Percentiles rank a stretch among this genome's conserved stretches.
phyloP scores from a whole-genome alignment of 2,797 vertebrate species.

The Podarcis siculus region DNA sequence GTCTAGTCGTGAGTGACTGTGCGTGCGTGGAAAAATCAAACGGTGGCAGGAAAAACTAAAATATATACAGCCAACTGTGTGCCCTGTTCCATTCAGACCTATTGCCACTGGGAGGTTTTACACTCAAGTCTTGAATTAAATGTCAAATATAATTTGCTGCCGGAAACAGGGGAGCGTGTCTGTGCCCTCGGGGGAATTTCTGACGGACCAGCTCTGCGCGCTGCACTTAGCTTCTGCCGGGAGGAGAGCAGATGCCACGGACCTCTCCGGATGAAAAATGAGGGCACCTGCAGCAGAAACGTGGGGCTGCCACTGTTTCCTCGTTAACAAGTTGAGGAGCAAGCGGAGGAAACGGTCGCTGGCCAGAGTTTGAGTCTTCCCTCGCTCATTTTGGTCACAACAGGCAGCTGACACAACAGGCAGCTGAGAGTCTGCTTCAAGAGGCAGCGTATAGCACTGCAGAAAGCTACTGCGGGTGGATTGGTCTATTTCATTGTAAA shows the following conservation, averaged over 20 bases:
- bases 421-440: too few relatives aligned
- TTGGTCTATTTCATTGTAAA: too few relatives aligned
- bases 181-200: constrained; percentile 40
- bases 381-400: neutral
- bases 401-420: neutral
- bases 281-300: neutral
- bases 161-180: constrained; percentile 7
- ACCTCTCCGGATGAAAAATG: neutral
- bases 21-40: neutral
- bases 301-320: neutral
- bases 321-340: neutral
- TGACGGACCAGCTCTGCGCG: constrained; percentile 24
- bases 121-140: constrained; percentile 21
- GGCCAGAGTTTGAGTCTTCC: neutral
- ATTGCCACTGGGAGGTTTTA: constrained; percentile 31
- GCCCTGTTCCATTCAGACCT: constrained; percentile 27
- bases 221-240: constrained; percentile 37
- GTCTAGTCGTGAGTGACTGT: neutral
- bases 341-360: neutral
- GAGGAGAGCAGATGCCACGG: constrained; percentile 26
- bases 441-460: too few relatives aligned
- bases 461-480: too few relatives aligned
- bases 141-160: constrained; percentile 38
- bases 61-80: constrained; percentile 22
- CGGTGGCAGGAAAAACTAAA: constrained; percentile 3